Evolutionary conservation across 1,140 invertebrate genomes (phyloP), one percentile per base, ranked within the genome.

Genomic region (Amyelois transitella): DNA sequence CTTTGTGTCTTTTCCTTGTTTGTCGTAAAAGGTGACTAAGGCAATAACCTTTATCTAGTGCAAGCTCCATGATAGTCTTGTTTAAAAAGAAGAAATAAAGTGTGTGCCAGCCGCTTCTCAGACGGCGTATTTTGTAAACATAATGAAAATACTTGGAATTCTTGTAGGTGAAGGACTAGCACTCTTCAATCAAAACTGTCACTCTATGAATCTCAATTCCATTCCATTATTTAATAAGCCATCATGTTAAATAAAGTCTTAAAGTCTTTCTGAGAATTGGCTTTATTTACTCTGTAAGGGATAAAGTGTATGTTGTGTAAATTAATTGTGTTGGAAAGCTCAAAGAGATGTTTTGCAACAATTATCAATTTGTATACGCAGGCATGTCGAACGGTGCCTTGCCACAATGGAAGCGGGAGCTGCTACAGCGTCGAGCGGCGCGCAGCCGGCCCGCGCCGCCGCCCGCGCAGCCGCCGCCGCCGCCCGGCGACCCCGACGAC

Each of bases 371-470:
- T 51, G n/a, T 18, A 25, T n/a, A 22, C 19, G n/a, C 67, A 83
- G 82, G 82, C 67, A 82, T 82, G 79, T 79, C 80, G 38, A 76
- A 71, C 75, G 82, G 77, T 56, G 65, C 67, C 28, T 71, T 92
- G 72, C 92, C 93, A 25, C 92, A 93, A 77, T 94, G 94, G 93
- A 94, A 94, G 74, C 90, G 92, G 60, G 94, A 94, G 75, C 87
- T 94, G 64, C 92, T 94, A 66, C 90, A 92, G 77, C 89, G 93
- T 50, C 91, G 92, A 24, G 80, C 76, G 49, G 76, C 73, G 47
- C 79, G 75, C 43, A 52, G 72, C 28, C 62, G 67, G 43, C 18
- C 66, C 58, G 14, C 60, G 59, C 67, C 69, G 14, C 59, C 72
- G 43, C 54, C 72, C 6, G 55, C 68, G 0, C 69, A 70, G 50